Conservation (phyloP, 1,140 invertebrate species). For the Gonatopus flavifemur region DNA sequence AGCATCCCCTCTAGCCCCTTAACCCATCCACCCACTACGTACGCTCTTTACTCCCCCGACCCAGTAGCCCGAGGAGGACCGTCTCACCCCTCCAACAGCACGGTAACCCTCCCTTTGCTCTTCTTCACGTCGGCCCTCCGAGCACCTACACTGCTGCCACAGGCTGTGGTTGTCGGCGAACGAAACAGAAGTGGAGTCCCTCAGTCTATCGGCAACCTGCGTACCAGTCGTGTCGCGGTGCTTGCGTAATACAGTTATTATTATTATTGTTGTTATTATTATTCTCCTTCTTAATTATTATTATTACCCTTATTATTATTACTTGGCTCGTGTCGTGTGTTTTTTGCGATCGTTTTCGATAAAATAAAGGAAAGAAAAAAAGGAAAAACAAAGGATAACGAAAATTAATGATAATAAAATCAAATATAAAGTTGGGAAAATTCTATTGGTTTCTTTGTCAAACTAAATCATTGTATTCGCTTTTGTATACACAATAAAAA, state of each 20-base stretch:
- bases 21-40: not conserved
- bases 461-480: too few relatives aligned
- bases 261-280: constrained; percentile 46
- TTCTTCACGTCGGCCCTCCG: constrained; percentile 17
- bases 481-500: too few relatives aligned
- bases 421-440: too few relatives aligned
- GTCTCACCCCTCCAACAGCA: constrained; percentile 29
- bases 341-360: constrained; percentile 21
- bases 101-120: constrained; percentile 37
- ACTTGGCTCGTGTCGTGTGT: constrained; percentile 21
- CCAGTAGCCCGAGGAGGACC: constrained; percentile 40
- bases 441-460: too few relatives aligned
- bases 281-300: constrained; percentile 45
- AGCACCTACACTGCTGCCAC: not conserved
- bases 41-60: constrained; percentile 35
- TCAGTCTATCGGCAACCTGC: constrained; percentile 60
- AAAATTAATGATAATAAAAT: too few relatives aligned
- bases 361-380: not conserved
- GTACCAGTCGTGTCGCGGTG: constrained; percentile 54
- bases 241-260: constrained; percentile 49
- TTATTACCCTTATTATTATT: constrained; percentile 46
- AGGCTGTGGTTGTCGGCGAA: not conserved
- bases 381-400: constrained; percentile 30
- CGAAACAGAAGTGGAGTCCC: constrained; percentile 10
- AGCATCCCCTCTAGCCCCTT: not conserved